Percentiles rank a stretch among this genome's conserved stretches.
These are phyloP conservation scores for Anoura caudifer DNA, from an alignment of 2,113 vertebrate species.

Conservation along the genomic window DNA sequence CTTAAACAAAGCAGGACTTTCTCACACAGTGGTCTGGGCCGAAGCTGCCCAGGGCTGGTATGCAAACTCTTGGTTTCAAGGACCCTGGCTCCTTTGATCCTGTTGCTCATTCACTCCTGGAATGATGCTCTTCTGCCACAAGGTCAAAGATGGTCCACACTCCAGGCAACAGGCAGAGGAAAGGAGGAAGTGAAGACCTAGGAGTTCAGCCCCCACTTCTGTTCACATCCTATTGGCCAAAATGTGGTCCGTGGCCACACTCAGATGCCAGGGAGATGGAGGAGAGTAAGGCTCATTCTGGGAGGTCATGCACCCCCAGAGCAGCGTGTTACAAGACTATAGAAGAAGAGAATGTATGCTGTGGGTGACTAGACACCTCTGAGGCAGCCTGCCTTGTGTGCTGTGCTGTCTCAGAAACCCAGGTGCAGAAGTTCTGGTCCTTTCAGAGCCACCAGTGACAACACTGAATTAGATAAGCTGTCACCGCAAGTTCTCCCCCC, in stretches of 20 bases:
- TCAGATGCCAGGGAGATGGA: not conserved
- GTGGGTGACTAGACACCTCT: not conserved
- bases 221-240: not conserved
- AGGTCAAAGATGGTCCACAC: not conserved
- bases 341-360: not conserved
- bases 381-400: too few species aligned
- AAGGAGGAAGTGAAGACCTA: not conserved
- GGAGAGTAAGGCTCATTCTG: not conserved
- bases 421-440: not conserved
- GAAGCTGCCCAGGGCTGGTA: not conserved
- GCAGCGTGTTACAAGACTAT: not conserved
- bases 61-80: not conserved
- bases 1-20: not conserved
- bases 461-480: not conserved
- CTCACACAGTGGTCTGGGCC: not conserved
- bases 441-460: not conserved
- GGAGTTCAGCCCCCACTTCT: not conserved
- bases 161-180: not conserved
- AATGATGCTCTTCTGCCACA: not conserved
- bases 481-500: not conserved
- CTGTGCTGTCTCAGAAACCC: not conserved
- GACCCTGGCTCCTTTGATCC: not conserved
- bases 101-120: not conserved
- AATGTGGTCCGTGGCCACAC: not conserved
- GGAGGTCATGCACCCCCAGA: too few species aligned